These are phyloP conservation scores for Chymomyza procnemis DNA, from an alignment of 2,888 invertebrate genomes.

Conservation along the genomic window DNA sequence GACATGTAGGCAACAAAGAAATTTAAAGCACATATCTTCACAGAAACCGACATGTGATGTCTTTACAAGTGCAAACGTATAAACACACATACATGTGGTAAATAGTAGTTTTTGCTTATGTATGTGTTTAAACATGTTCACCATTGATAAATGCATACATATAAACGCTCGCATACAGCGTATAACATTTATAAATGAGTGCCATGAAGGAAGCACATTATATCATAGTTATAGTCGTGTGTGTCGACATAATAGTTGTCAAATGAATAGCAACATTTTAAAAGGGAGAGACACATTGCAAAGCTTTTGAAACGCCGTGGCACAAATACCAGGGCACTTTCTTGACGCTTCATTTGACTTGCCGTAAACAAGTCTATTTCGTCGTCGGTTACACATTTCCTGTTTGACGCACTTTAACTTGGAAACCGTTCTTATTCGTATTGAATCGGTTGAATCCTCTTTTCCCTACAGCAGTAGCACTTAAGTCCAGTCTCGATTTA, in stretches of 20 bases:
- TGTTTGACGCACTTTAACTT: slow-evolving; percentile 43
- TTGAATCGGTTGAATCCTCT: slow-evolving; percentile 17
- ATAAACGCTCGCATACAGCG: slow-evolving; percentile 10
- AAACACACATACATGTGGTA: slow-evolving; percentile 24
- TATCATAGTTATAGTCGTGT: neutral
- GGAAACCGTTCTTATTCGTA: slow-evolving; percentile 26
- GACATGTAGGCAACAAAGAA: neutral
- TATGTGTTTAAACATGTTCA: slow-evolving; percentile 1
- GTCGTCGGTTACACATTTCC: slow-evolving; percentile 20
- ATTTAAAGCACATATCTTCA: neutral
- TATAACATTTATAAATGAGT: slow-evolving; percentile 59
- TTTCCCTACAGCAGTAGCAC: slow-evolving; percentile 35
- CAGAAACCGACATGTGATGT: slow-evolving; percentile 9
- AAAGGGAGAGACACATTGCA: neutral
- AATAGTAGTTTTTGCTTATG: neutral
- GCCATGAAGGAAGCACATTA: slow-evolving; percentile 13
- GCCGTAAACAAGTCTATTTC: slow-evolving; percentile 25
- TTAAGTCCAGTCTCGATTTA: slow-evolving; percentile 25
- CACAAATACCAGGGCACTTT: slow-evolving; percentile 32
- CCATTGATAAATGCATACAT: slow-evolving; percentile 54
- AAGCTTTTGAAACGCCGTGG: slow-evolving; percentile 15
- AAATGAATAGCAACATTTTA: slow-evolving; percentile 61
- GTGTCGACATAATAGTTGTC: slow-evolving; percentile 41
- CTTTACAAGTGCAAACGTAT: slow-evolving; percentile 6
- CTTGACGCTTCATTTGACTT: slow-evolving; percentile 43